Base-by-base conservation (phyloP, 2,797 vertebrate species). In the Acipenser oxyrinchus region DNA sequence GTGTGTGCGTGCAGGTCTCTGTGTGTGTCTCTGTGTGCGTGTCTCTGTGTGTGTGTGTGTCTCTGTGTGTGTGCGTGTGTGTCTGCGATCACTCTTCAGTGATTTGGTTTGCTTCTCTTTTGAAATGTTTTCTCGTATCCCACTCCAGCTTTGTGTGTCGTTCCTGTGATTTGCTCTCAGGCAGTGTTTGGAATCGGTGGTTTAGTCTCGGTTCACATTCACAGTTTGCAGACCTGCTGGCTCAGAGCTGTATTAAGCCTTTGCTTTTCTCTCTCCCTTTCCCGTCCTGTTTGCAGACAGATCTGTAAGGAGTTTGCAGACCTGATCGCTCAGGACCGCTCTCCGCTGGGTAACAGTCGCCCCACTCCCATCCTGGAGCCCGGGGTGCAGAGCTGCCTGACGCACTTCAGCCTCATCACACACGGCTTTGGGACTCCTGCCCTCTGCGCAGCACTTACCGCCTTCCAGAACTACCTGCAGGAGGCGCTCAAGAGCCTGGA, bases 401-500 rank as follows among this genome's bases (percentile, higher is more conserved):
- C 96, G 76, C 96, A 99, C 81, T 99, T 99, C 83, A 97, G 95
- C 84, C 82, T 99, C 67, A 95, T 99, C 69, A 98, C 96, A 66
- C 96, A 99, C 0, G 96, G 96, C 74, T 99, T 99, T 0, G 96
- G 96, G 0, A 89, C 92, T 0, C 95, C 96, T 0, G 96, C 96
- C 73, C 94, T 99, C 89, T 97, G 95, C 0, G 96, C 96, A 0
- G 96, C 96, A 0, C 95, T 99, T 68, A 94, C 93, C 0, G 95
- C 96, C 76, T 99, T 99, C 89, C 96, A 99, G 91, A 98, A 95
- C 88, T 99, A 99, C 90, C 89, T 99, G 87, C 87, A 94, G 74
- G 96, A 99, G 84, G 95, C 95, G 9, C 87, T 99, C 51, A 99
- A 99, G 80, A 88, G 96, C 83, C 88, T 98, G 84, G 96, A 99